phyloP scores from a whole-genome alignment of 2,888 invertebrate species.

The Eilema depressum region DNA sequence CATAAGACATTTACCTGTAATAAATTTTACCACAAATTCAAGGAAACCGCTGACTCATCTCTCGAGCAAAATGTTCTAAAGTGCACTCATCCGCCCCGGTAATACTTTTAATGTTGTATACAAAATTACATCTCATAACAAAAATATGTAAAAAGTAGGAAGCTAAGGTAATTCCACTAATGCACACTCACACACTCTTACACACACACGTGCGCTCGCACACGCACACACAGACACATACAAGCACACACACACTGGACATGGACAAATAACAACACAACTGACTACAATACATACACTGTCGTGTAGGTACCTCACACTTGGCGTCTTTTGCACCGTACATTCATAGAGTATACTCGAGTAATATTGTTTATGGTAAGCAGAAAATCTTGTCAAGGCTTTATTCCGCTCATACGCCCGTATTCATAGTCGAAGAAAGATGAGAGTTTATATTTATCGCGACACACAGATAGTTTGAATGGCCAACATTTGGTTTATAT shows the following conservation, averaged over 20 bases:
- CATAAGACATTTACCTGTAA: not conserved
- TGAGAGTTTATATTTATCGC: conserved; percentile 34
- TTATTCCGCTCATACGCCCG: conserved; percentile 60
- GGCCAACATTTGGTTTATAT: not conserved
- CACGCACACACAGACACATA: not conserved
- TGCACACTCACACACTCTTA: conserved; percentile 33
- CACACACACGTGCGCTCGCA: not conserved
- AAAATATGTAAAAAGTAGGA: conserved; percentile 30
- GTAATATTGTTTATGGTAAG: conserved; percentile 84
- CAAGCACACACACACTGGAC: not conserved
- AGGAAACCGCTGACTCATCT: conserved; percentile 8
- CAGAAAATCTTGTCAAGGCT: conserved; percentile 81
- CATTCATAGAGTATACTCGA: conserved; percentile 62
- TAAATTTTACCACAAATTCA: not conserved
- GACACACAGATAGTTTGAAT: conserved; percentile 28
- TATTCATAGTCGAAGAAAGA: conserved; percentile 48
- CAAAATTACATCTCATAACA: conserved; percentile 33
- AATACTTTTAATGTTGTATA: conserved; percentile 34
- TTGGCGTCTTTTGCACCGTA: conserved; percentile 21
- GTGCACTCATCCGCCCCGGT: conserved; percentile 9
- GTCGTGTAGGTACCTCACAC: not conserved
- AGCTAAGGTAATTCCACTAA: conserved; percentile 46
- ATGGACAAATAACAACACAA: not conserved
- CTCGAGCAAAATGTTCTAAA: conserved; percentile 9
- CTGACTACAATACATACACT: not conserved